A percentile compares a stretch with the other conserved stretches of the same genome.
Conservation (phyloP, 2,888 invertebrate species). For the Catocala nupta region DNA sequence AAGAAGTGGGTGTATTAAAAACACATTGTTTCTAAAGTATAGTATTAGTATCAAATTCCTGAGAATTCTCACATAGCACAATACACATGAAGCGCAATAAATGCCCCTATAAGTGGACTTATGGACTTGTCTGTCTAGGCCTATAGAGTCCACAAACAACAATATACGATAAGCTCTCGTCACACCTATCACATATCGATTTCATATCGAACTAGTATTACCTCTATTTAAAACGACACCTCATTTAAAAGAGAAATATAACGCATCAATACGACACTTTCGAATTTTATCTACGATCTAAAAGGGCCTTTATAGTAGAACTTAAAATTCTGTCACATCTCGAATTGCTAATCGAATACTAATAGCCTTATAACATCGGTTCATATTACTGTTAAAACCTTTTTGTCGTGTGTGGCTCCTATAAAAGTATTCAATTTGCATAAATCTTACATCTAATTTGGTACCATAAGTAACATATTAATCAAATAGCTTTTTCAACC, state of each 20-base stretch:
- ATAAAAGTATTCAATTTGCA: constrained; percentile 77
- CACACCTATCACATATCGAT: constrained; percentile 65
- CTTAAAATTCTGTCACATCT: constrained; percentile 68
- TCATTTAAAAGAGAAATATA: constrained; percentile 69
- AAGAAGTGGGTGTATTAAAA: constrained; percentile 7
- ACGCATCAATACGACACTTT: constrained; percentile 61
- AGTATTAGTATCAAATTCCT: constrained; percentile 21
- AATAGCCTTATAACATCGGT: constrained; percentile 68
- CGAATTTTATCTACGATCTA: constrained; percentile 56
- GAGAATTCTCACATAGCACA: constrained; percentile 12
- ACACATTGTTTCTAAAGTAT: constrained; percentile 2
- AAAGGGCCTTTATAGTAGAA: constrained; percentile 51
- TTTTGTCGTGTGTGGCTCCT: constrained; percentile 77
- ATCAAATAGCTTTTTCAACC: constrained; percentile 73
- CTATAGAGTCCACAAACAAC: constrained; percentile 27
- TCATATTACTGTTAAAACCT: constrained; percentile 72
- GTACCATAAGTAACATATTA: constrained; percentile 74
- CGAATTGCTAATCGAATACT: constrained; percentile 78
- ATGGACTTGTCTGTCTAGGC: constrained; percentile 10
- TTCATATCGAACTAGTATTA: constrained; percentile 62
- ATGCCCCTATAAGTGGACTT: constrained; percentile 11
- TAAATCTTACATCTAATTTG: constrained; percentile 75
- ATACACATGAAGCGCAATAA: constrained; percentile 4
- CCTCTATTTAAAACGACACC: constrained; percentile 61
- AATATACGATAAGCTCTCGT: constrained; percentile 49